Base-by-base conservation (phyloP, 2,888 invertebrate genomes). In the Hypselothyrea guttata region DNA sequence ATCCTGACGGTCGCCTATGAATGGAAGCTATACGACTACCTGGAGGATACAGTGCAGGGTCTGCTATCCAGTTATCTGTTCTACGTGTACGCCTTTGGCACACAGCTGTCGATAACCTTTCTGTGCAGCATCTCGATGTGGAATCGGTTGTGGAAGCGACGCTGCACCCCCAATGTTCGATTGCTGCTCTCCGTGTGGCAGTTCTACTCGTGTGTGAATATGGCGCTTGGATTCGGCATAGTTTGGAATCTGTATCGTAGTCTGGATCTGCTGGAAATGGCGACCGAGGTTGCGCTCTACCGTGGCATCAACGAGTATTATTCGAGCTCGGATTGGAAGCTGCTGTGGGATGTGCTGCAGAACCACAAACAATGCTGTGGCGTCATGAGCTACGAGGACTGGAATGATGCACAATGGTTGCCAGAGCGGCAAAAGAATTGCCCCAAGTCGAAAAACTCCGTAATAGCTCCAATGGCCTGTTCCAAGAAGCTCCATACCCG, bases 341-440 rank as follows among this genome's bases (percentile, higher is more conserved):
- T 90, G 0, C 48, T 89, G 0, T 90, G 89, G 90, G 90, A 90
- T 48, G 72, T 77, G 9, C 28, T 90, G 28, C 90, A 90, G 44
- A 73, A 86, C 37, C 68, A 74, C 1, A 81, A 86, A 38, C 76
- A 88, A 42, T 90, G 90, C 42, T 90, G 90, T 48, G 90, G 90
- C 0, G 88, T 89, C 2, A 49, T 83, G n/a, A 71, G 62, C 54
- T 88, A 87, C 62, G 75, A 68, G 52, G 90, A 90, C 56, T 90
- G 90, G 90, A 84, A 86, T 76, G 69, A 71, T 5, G 88, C 89
- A 0, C 65, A 65, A 0, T 89, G 89, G 89, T 79, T 89, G 85
- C 75, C 82, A 0, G 27, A 4, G 1, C 48, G n/a, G n/a, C n/a
- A n/a, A n/a, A n/a, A 44, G 13, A 9, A 8, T 9, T 35, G 3